phyloP scores from a whole-genome alignment of 2,113 vertebrate genomes.

The Peromyscus californicus region DNA sequence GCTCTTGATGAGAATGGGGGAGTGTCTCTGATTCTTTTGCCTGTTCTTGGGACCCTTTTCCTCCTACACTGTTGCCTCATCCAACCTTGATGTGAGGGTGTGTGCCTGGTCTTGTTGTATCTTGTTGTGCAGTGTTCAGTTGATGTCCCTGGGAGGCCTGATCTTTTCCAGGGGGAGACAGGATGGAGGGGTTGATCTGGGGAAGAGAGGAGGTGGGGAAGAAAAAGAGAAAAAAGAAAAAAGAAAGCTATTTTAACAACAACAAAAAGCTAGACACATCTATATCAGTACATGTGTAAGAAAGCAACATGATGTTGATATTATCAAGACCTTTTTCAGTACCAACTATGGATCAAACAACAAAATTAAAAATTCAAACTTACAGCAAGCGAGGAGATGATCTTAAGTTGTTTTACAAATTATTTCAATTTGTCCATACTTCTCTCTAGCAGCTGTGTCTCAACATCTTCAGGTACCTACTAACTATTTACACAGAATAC shows the following conservation, averaged over 20 bases:
- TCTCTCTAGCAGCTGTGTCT: background rate
- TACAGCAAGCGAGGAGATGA: constrained; percentile 51
- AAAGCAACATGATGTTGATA: constrained; percentile 51
- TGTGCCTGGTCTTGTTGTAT: background rate
- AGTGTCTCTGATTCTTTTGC: background rate
- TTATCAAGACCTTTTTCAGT: constrained; percentile 54
- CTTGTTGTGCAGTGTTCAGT: background rate
- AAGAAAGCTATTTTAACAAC: background rate
- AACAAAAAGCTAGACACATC: constrained; percentile 35
- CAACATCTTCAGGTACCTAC: background rate
- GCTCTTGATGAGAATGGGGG: background rate
- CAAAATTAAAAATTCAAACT: constrained; percentile 63
- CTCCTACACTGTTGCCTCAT: background rate
- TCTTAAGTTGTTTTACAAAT: constrained; percentile 41
- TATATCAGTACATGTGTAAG: constrained; percentile 59
- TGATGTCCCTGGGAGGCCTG: background rate
- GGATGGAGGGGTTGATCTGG: background rate
- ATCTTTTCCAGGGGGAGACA: background rate
- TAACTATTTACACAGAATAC: background rate
- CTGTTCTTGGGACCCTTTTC: background rate
- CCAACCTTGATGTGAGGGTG: background rate
- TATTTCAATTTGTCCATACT: background rate
- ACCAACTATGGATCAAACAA: constrained; percentile 61
- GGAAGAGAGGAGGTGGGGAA: background rate
- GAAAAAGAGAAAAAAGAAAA: background rate